Evolutionary conservation across 35 echinoderm and acorn worm species (phyloP).

Genomic region (Eucidaris tribuloides): DNA sequence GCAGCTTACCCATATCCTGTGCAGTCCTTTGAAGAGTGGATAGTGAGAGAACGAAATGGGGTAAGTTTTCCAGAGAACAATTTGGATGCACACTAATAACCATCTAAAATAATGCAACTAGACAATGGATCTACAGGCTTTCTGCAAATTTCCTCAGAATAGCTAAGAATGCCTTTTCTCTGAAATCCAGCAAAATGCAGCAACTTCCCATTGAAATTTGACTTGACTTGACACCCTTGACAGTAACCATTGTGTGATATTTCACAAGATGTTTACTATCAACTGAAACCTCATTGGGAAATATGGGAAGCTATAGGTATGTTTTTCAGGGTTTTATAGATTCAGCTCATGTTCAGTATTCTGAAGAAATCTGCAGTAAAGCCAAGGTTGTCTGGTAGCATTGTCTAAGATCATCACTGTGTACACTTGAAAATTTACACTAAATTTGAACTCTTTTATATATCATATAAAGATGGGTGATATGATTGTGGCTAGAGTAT

Average conservation of each 20-base stretch:
- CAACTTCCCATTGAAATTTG: neutral
- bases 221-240: neutral
- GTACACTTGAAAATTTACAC: too few species aligned
- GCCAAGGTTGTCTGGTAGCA: too few species aligned
- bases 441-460: too few species aligned
- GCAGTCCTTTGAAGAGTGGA: constrained; percentile 7
- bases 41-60: constrained; percentile 20
- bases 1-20: constrained; percentile 4
- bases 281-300: too few species aligned
- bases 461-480: too few species aligned
- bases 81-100: neutral
- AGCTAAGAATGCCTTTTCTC: neutral
- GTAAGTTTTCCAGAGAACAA: neutral
- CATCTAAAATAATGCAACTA: neutral
- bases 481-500: too few species aligned
- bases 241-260: neutral
- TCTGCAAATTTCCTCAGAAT: neutral
- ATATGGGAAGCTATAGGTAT: too few species aligned
- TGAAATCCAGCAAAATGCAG: neutral
- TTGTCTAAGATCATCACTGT: too few species aligned
- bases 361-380: too few species aligned
- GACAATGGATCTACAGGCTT: neutral
- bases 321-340: too few species aligned
- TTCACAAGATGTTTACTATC: too few species aligned
- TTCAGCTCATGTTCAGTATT: too few species aligned